Evolutionary conservation across 2,797 vertebrate genomes (phyloP).

Genomic region (Cephalopachus bancanus): DNA sequence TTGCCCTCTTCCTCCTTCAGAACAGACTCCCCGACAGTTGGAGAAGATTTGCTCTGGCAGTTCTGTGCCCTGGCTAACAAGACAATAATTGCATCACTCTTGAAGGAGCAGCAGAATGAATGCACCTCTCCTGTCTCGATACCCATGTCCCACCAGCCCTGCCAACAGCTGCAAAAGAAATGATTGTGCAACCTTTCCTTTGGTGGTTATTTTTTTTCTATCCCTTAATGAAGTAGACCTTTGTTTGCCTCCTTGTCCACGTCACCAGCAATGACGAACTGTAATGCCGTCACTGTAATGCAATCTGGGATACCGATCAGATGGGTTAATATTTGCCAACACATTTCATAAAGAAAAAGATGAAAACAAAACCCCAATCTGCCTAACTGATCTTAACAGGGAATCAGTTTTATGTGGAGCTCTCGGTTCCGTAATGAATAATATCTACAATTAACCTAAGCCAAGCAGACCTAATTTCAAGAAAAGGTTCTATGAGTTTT

Average conservation of each 20-base stretch:
- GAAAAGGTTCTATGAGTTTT: slow-evolving; percentile 35
- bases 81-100: neutral
- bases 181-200: neutral
- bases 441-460: slow-evolving; percentile 40
- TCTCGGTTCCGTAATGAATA: slow-evolving; percentile 33
- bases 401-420: neutral
- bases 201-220: neutral
- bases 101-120: neutral
- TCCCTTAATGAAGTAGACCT: slow-evolving; percentile 49
- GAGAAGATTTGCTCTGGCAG: slow-evolving; percentile 29
- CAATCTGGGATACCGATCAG: slow-evolving; percentile 23
- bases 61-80: neutral
- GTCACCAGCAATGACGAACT: neutral
- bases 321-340: slow-evolving; percentile 71
- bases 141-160: neutral
- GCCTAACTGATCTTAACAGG: neutral
- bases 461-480: slow-evolving; percentile 55
- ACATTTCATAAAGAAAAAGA: slow-evolving; percentile 70
- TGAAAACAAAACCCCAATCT: slow-evolving; percentile 3
- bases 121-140: neutral
- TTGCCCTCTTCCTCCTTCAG: slow-evolving; percentile 24
- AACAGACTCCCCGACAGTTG: slow-evolving; percentile 8
- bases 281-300: slow-evolving; percentile 31
- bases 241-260: slow-evolving; percentile 51
- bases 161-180: slow-evolving; percentile 64